phyloP scores from a whole-genome alignment of 2,113 vertebrate genomes.

The Megaceryle torquata region DNA sequence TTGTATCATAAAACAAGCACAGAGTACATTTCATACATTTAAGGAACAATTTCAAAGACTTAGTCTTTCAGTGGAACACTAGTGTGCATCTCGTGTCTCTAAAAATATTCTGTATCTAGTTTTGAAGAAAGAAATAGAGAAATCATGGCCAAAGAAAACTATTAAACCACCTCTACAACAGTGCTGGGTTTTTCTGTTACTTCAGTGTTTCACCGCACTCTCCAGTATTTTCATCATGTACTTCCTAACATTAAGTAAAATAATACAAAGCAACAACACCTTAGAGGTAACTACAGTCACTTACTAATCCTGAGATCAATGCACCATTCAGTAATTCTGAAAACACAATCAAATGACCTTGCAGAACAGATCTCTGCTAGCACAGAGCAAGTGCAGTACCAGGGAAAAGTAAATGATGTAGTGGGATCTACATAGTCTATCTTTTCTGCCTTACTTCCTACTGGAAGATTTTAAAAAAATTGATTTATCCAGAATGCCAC shows the following conservation, averaged over 20 bases:
- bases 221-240: background rate
- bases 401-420: background rate
- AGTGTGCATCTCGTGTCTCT: background rate
- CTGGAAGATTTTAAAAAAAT: background rate
- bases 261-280: conserved; percentile 4
- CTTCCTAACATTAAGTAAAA: conserved; percentile 14
- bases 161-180: background rate
- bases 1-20: background rate
- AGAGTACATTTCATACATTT: background rate
- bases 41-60: background rate
- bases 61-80: background rate
- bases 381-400: background rate
- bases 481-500: background rate
- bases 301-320: conserved; percentile 34
- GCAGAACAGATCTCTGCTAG: background rate
- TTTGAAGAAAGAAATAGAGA: background rate
- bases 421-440: background rate
- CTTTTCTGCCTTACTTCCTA: background rate
- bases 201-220: background rate
- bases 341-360: background rate
- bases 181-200: background rate
- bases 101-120: background rate
- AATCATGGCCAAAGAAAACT: background rate
- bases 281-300: conserved; percentile 1
- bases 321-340: background rate